Percentiles rank a stretch among this genome's conserved stretches.
Evolutionary conservation across 2,888 invertebrate species (phyloP).

Genomic region (Gnatocerus cornutus): DNA sequence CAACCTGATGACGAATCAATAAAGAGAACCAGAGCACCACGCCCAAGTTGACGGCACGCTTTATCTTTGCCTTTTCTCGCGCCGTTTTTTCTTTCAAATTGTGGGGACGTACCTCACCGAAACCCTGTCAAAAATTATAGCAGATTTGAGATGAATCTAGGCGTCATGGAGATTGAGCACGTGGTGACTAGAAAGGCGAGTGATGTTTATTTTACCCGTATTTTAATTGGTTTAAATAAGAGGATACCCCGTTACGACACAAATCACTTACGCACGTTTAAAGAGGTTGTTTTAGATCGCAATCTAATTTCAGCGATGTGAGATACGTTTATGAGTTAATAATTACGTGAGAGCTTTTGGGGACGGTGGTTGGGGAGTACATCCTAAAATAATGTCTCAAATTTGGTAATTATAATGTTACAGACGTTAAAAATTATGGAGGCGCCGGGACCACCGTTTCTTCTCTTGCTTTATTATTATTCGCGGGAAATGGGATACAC

Average conservation of each 20-base stretch:
- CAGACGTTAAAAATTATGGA: background rate
- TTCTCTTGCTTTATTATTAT: no score
- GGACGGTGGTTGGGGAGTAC: background rate
- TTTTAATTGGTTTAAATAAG: slow-evolving; percentile 32
- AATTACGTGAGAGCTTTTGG: slow-evolving; percentile 14
- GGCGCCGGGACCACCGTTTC: background rate
- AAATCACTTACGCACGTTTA: slow-evolving; percentile 31
- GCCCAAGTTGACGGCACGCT: slow-evolving; percentile 56
- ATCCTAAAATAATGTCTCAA: no score
- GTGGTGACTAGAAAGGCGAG: slow-evolving; percentile 15
- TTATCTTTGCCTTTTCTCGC: slow-evolving; percentile 41
- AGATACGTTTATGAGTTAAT: slow-evolving; percentile 13
- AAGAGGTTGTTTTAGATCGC: slow-evolving; percentile 30
- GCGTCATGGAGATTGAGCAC: slow-evolving; percentile 37
- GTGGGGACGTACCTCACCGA: background rate
- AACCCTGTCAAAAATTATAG: slow-evolving; percentile 1
- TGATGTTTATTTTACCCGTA: slow-evolving; percentile 4
- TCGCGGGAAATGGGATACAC: no score
- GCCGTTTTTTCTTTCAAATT: slow-evolving; percentile 5
- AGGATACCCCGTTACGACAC: slow-evolving; percentile 20
- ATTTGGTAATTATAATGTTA: no score
- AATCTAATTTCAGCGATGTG: slow-evolving; percentile 22
- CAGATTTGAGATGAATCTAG: background rate
- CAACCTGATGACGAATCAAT: slow-evolving; percentile 73
- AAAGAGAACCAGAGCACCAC: slow-evolving; percentile 67